These are phyloP conservation scores for Aelia acuminata DNA, from an alignment of 2,888 invertebrate genomes.

Conservation along the genomic window DNA sequence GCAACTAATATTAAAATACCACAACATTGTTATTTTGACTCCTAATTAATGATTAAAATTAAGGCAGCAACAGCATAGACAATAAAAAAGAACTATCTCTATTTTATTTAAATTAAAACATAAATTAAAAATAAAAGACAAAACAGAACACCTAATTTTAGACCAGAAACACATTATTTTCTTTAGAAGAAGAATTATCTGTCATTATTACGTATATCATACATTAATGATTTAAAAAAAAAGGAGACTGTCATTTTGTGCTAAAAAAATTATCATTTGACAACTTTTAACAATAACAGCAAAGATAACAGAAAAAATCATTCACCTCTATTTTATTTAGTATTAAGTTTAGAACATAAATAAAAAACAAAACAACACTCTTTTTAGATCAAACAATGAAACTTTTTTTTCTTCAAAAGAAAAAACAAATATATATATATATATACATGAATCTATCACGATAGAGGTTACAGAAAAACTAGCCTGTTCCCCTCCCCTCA, in stretches of 20 bases:
- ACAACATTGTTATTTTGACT: neutral
- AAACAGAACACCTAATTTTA: too few species aligned
- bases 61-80: too few species aligned
- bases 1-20: neutral
- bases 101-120: too few species aligned
- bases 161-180: too few species aligned
- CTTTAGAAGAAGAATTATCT: too few species aligned
- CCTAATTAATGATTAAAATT: neutral
- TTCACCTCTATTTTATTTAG: neutral
- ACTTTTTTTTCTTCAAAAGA: neutral
- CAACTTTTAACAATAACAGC: neutral
- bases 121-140: too few species aligned
- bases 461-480: neutral
- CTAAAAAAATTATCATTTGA: neutral
- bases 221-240: neutral
- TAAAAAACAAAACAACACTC: neutral
- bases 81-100: too few species aligned
- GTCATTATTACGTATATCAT: too few species aligned
- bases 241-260: constrained; percentile 7
- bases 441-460: neutral
- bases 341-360: neutral
- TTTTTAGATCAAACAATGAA: neutral
- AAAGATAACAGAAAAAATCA: neutral
- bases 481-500: neutral
- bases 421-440: neutral